A percentile compares a stretch with the other conserved stretches of the same genome.
Conservation (phyloP, 2,797 vertebrate species). For the Chaetophractus vellerosus region DNA sequence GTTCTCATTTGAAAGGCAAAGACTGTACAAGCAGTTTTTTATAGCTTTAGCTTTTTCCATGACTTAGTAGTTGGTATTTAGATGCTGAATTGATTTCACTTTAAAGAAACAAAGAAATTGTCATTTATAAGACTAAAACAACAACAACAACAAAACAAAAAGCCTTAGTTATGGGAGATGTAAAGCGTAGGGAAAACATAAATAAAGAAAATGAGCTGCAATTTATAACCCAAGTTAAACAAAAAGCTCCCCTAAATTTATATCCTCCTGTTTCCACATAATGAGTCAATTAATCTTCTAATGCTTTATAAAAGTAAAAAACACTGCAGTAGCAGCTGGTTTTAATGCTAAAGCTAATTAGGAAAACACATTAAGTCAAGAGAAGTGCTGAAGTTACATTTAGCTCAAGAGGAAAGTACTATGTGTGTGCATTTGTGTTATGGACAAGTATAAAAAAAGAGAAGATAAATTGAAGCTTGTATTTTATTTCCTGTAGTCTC, state of each 20-base stretch:
- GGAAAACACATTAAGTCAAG: conserved; percentile 81
- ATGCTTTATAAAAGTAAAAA: conserved; percentile 80
- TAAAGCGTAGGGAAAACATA: conserved; percentile 76
- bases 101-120: conserved; percentile 70
- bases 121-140: conserved; percentile 51
- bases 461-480: conserved; percentile 57
- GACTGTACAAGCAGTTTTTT: not conserved
- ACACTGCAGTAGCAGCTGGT: conserved; percentile 81
- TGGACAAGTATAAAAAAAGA: conserved; percentile 61
- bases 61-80: conserved; percentile 41
- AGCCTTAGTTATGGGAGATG: conserved; percentile 60
- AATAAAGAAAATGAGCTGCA: conserved; percentile 83
- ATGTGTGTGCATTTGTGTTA: conserved; percentile 30
- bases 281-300: conserved; percentile 85
- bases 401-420: conserved; percentile 73
- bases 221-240: conserved; percentile 84
- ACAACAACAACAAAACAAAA: conserved; percentile 2
- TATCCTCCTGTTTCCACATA: conserved; percentile 77
- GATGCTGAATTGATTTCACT: conserved; percentile 70
- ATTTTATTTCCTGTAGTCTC: not conserved
- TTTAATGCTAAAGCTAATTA: conserved; percentile 85
- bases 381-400: conserved; percentile 82
- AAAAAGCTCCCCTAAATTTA: conserved; percentile 82
- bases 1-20: conserved; percentile 5
- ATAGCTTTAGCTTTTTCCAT: conserved; percentile 32